These are phyloP conservation scores for Engystomops pustulosus DNA, from an alignment of 2,113 vertebrate genomes.

Conservation along the genomic window DNA sequence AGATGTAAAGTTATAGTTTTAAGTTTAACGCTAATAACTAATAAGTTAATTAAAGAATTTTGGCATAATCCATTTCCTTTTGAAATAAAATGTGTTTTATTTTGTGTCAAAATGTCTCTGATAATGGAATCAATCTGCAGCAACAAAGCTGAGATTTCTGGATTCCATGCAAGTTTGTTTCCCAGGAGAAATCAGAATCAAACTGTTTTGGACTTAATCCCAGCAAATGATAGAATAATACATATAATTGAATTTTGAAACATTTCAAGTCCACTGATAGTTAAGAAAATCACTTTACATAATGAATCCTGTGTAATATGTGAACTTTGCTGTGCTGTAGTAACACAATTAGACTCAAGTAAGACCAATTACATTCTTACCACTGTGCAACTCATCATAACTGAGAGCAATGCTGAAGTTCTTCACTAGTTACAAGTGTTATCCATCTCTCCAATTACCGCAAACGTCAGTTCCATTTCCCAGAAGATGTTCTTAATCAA, in stretches of 20 bases:
- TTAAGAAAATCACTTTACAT: conserved; percentile 58
- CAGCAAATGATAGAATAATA: conserved; percentile 56
- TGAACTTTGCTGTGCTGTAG: conserved; percentile 38
- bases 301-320: conserved; percentile 47
- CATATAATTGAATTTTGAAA: conserved; percentile 53
- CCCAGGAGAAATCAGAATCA: conserved; percentile 46
- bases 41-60: neutral
- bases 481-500: conserved; percentile 15
- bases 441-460: conserved; percentile 16
- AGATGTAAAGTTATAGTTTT: neutral
- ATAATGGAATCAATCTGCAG: conserved; percentile 27
- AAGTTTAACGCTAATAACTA: no score
- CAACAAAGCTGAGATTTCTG: conserved; percentile 32
- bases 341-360: conserved; percentile 46
- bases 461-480: conserved; percentile 1
- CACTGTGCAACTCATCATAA: conserved; percentile 18
- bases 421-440: conserved; percentile 34
- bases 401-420: neutral
- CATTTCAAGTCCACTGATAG: conserved; percentile 46
- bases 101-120: conserved; percentile 23
- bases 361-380: conserved; percentile 30
- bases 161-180: conserved; percentile 37
- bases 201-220: conserved; percentile 58
- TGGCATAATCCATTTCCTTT: neutral
- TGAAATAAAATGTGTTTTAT: neutral